Conservation (phyloP, 2,113 vertebrate genomes). For the Calidris pygmaea region DNA sequence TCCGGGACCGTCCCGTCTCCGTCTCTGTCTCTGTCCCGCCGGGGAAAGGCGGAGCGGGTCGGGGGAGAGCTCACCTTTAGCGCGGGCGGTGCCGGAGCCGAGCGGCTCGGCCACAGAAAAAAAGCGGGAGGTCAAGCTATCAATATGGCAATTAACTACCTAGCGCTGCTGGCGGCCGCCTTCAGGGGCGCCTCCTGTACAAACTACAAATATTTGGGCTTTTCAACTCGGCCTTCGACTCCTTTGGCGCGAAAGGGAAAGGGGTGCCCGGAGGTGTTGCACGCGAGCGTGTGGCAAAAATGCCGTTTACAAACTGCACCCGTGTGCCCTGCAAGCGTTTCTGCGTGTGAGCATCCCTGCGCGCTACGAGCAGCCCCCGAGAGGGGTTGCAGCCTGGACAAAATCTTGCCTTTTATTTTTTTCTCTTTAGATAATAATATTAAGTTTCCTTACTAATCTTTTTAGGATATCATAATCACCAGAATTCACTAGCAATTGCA, state of each 20-base stretch:
- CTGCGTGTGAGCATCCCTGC: accelerated
- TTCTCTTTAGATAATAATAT: background rate
- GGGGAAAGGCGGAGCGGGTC: background rate
- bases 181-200: too few relatives aligned
- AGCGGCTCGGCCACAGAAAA: too few relatives aligned
- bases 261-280: accelerated
- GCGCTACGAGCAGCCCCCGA: accelerated
- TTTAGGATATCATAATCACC: background rate
- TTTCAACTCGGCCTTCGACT: background rate
- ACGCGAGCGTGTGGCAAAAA: accelerated
- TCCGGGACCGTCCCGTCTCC: too few relatives aligned
- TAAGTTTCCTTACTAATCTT: background rate
- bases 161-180: background rate
- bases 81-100: background rate
- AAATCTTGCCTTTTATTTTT: background rate
- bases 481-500: background rate
- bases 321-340: accelerated
- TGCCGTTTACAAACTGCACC: background rate
- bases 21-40: background rate
- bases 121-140: accelerated
- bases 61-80: accelerated
- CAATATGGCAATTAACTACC: background rate
- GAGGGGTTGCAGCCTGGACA: too few relatives aligned
- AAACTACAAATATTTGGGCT: accelerated
- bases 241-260: accelerated